Evolutionary conservation across 35 echinoderm and acorn worm genomes (phyloP).

Genomic region (Apostichopus japonicus): DNA sequence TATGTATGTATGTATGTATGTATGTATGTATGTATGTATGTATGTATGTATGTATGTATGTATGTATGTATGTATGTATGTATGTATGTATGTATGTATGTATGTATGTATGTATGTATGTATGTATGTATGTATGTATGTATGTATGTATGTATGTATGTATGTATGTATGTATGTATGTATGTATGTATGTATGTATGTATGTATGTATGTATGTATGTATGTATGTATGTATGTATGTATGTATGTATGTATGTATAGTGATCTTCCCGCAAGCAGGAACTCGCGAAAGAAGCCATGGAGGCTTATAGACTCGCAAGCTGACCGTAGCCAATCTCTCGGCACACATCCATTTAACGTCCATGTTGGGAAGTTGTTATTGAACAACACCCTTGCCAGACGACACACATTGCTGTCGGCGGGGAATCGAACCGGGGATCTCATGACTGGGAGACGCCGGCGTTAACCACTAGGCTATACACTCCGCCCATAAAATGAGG

Average conservation of each 20-base stretch:
- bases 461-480: no score
- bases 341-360: no score
- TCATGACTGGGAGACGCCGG: no score
- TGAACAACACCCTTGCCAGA: no score
- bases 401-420: no score
- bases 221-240: constrained; percentile 20
- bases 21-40: constrained; percentile 55
- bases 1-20: constrained; percentile 53
- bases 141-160: constrained; percentile 12
- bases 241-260: constrained; percentile 4
- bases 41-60: constrained; percentile 42
- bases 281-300: no score
- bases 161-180: constrained; percentile 32
- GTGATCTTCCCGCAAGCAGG: no score
- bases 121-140: constrained; percentile 21
- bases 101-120: constrained; percentile 17
- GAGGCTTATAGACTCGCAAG: no score
- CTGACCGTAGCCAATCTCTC: no score
- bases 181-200: constrained; percentile 19
- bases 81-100: constrained; percentile 17
- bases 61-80: constrained; percentile 7
- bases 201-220: background rate
- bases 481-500: no score
- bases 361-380: no score
- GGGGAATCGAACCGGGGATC: no score